Evolutionary conservation across 2,797 vertebrate species (phyloP).

Genomic region (Pipistrellus pygmaeus): DNA sequence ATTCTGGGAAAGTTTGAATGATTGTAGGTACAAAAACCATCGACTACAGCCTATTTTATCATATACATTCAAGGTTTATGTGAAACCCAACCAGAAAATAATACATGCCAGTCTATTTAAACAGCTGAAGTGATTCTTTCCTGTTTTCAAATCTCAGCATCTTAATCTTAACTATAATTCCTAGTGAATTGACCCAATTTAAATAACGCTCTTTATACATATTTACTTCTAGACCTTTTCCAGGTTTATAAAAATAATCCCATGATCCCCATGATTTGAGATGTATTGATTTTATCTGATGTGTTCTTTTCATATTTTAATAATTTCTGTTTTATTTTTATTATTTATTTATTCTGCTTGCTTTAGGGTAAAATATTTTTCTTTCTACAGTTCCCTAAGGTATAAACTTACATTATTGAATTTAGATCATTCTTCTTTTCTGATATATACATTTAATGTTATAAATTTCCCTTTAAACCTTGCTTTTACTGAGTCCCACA

Average conservation of each 20-base stretch:
- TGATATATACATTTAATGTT: neutral
- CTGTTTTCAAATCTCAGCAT: constrained; percentile 14
- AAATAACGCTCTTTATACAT: constrained; percentile 38
- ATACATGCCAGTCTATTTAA: constrained; percentile 30
- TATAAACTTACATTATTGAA: neutral
- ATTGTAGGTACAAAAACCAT: constrained; percentile 25
- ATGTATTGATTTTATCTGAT: neutral
- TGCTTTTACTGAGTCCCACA: neutral
- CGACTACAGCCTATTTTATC: neutral
- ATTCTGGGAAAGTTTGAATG: constrained; percentile 7
- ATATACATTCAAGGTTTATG: constrained; percentile 6
- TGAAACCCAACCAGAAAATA: neutral
- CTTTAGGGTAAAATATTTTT: neutral
- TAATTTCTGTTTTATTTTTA: constrained; percentile 2
- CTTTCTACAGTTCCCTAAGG: neutral
- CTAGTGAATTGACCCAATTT: neutral
- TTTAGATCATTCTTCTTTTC: neutral
- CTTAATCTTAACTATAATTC: neutral
- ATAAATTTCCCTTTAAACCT: neutral
- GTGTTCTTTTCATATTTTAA: neutral
- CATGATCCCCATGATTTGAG: neutral
- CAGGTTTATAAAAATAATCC: neutral
- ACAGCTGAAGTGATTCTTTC: constrained; percentile 21
- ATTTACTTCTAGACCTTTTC: neutral
- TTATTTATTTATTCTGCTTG: neutral